These are phyloP conservation scores for Pelochelys cantorii DNA, from an alignment of 2,797 vertebrate genomes.

Conservation along the genomic window DNA sequence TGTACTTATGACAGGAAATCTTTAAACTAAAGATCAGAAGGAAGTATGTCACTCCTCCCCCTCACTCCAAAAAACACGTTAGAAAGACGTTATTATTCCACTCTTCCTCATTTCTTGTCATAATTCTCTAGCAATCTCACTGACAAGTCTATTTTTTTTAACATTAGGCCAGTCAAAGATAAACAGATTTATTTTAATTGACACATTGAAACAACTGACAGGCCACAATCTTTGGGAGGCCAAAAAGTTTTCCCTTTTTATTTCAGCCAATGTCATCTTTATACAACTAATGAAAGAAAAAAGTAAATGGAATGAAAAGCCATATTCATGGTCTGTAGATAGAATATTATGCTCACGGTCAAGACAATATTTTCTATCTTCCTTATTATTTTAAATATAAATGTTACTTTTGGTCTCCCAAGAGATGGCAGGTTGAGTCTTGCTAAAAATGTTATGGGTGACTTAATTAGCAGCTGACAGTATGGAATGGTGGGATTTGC, in stretches of 20 bases:
- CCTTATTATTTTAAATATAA: conserved; percentile 43
- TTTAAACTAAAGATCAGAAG: conserved; percentile 60
- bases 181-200: conserved; percentile 10
- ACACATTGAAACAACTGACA: conserved; percentile 31
- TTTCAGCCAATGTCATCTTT: conserved; percentile 39
- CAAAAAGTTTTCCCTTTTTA: not conserved
- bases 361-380: conserved; percentile 18
- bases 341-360: not conserved
- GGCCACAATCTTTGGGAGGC: not conserved
- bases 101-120: conserved; percentile 22
- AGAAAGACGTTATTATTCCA: conserved; percentile 16
- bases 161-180: not conserved
- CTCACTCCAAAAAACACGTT: not conserved
- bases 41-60: conserved; percentile 25
- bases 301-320: conserved; percentile 9
- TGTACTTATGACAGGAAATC: conserved; percentile 66
- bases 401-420: conserved; percentile 20
- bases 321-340: not conserved
- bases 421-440: conserved; percentile 15
- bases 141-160: conserved; percentile 11
- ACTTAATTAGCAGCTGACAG: conserved; percentile 42
- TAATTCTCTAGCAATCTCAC: conserved; percentile 34
- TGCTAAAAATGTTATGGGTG: not conserved
- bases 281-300: not conserved
- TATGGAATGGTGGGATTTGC: conserved; percentile 22